Conservation (phyloP, 1,140 invertebrate species). For the Drosophila pseudoananassae region DNA sequence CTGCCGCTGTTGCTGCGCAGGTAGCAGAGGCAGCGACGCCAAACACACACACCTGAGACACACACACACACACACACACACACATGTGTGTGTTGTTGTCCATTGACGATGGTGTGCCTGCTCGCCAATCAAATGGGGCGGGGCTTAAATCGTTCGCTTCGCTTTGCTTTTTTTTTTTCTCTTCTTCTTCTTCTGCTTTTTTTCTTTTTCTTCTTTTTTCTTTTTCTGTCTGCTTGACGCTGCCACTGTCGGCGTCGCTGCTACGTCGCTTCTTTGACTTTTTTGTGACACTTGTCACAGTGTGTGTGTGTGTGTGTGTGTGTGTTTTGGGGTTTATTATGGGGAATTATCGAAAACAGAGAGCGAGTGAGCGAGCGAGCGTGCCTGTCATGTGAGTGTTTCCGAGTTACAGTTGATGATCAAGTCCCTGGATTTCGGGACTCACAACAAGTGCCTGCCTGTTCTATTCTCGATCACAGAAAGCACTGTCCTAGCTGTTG, state of each 20-base stretch:
- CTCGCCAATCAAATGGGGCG: conserved; percentile 84
- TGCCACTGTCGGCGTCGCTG: conserved; percentile 32
- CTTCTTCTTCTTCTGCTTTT: conserved; percentile 28
- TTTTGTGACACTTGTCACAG: conserved; percentile 64
- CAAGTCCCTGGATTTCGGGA: no score
- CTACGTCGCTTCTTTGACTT: conserved; percentile 29
- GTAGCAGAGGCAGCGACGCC: conserved; percentile 43
- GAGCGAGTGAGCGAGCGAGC: no score
- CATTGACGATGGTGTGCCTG: conserved; percentile 75
- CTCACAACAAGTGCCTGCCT: no score
- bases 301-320: conserved; percentile 35
- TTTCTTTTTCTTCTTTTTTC: conserved; percentile 1
- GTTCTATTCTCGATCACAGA: neutral
- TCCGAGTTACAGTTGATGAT: no score
- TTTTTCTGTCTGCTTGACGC: conserved; percentile 37
- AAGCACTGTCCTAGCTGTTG: neutral
- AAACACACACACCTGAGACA: conserved; percentile 41
- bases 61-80: conserved; percentile 35
- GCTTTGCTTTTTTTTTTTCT: conserved; percentile 31
- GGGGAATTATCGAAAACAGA: conserved; percentile 80
- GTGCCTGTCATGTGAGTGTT: conserved; percentile 21
- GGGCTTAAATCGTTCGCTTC: conserved; percentile 73
- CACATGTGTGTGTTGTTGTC: conserved; percentile 58
- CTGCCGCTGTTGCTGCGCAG: conserved; percentile 39
- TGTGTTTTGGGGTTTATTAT: conserved; percentile 74